Percentiles rank a stretch among this genome's conserved stretches.
Evolutionary conservation across 2,888 invertebrate genomes (phyloP).

Genomic region (Drosophila pseudotakahashii): DNA sequence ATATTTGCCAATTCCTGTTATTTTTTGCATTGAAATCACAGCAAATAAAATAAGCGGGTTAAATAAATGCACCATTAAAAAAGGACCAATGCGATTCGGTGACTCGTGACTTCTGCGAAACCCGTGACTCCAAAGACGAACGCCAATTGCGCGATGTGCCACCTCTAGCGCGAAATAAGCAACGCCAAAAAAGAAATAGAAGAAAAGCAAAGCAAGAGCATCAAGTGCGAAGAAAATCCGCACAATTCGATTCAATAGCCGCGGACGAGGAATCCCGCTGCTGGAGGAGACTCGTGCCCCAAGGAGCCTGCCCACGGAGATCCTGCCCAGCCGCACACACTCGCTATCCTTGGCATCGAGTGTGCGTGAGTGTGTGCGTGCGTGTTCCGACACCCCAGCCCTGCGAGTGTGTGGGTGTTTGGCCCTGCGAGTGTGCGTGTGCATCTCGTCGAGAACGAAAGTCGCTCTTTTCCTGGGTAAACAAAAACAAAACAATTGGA

Average conservation of each 20-base stretch:
- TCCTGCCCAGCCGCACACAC: slow-evolving; percentile 15
- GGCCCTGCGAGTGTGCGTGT: slow-evolving; percentile 15
- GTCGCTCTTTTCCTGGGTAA: slow-evolving; percentile 27
- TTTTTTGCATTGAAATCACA: too few relatives aligned
- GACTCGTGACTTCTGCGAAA: neutral
- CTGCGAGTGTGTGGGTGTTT: neutral
- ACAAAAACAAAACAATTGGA: slow-evolving; percentile 86
- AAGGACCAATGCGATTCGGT: neutral
- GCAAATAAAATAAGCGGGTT: too few relatives aligned
- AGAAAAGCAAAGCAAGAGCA: slow-evolving; percentile 6
- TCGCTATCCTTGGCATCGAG: slow-evolving; percentile 18
- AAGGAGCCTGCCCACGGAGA: slow-evolving; percentile 3
- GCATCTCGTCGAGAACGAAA: slow-evolving; percentile 21
- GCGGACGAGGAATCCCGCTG: neutral
- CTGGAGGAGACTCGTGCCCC: neutral
- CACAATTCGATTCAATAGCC: neutral
- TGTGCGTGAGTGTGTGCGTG: slow-evolving; percentile 25
- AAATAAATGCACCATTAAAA: too few relatives aligned
- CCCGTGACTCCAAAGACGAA: neutral
- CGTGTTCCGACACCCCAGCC: slow-evolving; percentile 12
- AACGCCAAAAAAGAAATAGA: slow-evolving; percentile 10
- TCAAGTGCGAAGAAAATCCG: slow-evolving; percentile 4
- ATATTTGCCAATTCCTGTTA: too few relatives aligned
- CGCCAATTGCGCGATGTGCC: neutral
- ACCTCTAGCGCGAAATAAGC: slow-evolving; percentile 8